Evolutionary conservation across 2,888 invertebrate species (phyloP), one percentile per base, ranked within the genome.

Genomic region (Oscheius myriophilus): DNA sequence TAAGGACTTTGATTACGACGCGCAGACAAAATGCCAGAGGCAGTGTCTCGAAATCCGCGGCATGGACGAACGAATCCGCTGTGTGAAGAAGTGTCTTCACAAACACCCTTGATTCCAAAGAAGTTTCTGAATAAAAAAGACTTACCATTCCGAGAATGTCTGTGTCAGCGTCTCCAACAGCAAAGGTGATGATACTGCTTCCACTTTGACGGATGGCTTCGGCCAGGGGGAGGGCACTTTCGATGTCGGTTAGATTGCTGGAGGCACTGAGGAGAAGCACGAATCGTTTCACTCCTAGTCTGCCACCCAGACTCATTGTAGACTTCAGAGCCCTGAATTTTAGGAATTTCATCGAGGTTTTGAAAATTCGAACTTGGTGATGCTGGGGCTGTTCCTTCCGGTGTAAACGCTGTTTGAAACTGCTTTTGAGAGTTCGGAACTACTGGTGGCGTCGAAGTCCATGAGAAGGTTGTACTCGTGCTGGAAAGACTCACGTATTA

Each of bases 391-490:
- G 52, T 57, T 57, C 39, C 51, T 57, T 46, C 66, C 57, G 18
- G n/a, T 14, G 18, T 66, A 66, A 18, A 46, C 39, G 23, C 42
- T 52, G 23, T n/a, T 53, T 11, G 9, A 14, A 7, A 63, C 51
- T 0, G 65, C 65, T 14, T 39, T 39, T 2, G 43, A 42, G 12
- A 71, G 59, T 42, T 72, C 72, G 16, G 49, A 25, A 12, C 53
- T 64, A 25, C 51, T 39, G 7, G 63, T 49, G 25, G 71, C 72
- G 45, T 75, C 72, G 45, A 71, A 75, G 51, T 71, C 67, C 26
- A 72, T 69, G 43, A 75, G 59, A 9, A 41, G 33, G 33, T 69
- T 69, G 70, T 68, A 75, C 16, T 75, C 72, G 9, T 42, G 66
- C 75, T 75, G 42, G 46, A 69, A 58, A 33, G 2, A n/a, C 1